Percentiles rank a stretch among this genome's conserved stretches.
Evolutionary conservation across 2,113 vertebrate genomes (phyloP).

Genomic region (Mus musculus): GRCm39 chr6:139713501-139714000

Average conservation of each 20-base stretch:
- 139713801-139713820: not conserved
- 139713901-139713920: no score
- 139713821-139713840: not conserved
- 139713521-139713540: slow-evolving; percentile 21
- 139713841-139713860: not conserved
- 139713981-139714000: no score
- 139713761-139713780: not conserved
- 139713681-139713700: not conserved
- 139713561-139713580: slow-evolving; percentile 28
- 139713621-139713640: slow-evolving; percentile 33
- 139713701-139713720: not conserved
- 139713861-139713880: no score
- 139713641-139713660: slow-evolving; percentile 36
- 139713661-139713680: slow-evolving; percentile 32
- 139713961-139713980: no score
- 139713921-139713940: no score
- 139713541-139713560: slow-evolving; percentile 27
- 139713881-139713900: no score
- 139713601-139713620: slow-evolving; percentile 5
- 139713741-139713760: not conserved
- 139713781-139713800: not conserved
- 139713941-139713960: no score
- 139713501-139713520: slow-evolving; percentile 25
- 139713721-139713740: not conserved
- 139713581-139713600: slow-evolving; percentile 3